Evolutionary conservation across 2,113 vertebrate genomes (phyloP).

Genomic region (Sigmodon hispidus): DNA sequence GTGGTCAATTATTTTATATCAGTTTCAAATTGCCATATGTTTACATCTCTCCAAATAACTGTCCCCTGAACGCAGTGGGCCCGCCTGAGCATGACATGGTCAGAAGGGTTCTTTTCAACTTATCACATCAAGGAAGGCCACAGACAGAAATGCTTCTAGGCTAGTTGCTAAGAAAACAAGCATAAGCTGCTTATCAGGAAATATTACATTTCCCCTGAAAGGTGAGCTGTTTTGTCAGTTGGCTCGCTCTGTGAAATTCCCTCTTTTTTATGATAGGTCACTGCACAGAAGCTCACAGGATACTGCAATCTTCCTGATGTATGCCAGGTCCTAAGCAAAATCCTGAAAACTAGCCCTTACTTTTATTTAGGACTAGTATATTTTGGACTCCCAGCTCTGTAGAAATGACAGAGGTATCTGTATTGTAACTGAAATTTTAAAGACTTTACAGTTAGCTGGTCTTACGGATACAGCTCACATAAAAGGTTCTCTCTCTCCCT

Average conservation of each 20-base stretch:
- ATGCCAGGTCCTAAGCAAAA: constrained; percentile 48
- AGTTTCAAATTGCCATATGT: constrained; percentile 85
- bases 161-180: constrained; percentile 89
- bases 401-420: background rate
- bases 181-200: constrained; percentile 97
- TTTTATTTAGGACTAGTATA: constrained; percentile 27
- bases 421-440: background rate
- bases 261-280: constrained; percentile 89
- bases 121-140: constrained; percentile 88
- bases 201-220: constrained; percentile 90
- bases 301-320: constrained; percentile 40
- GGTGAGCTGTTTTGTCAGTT: constrained; percentile 91
- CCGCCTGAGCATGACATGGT: constrained; percentile 87
- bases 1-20: constrained; percentile 86
- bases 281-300: constrained; percentile 86
- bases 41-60: constrained; percentile 85
- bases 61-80: constrained; percentile 82
- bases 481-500: background rate
- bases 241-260: constrained; percentile 88
- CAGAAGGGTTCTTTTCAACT: constrained; percentile 88
- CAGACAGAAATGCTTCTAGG: constrained; percentile 88
- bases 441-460: constrained; percentile 7
- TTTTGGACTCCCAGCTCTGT: background rate
- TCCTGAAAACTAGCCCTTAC: constrained; percentile 43
- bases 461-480: background rate